These are phyloP conservation scores for Mesoligia furuncula DNA, from an alignment of 2,888 invertebrate genomes.

Conservation along the genomic window DNA sequence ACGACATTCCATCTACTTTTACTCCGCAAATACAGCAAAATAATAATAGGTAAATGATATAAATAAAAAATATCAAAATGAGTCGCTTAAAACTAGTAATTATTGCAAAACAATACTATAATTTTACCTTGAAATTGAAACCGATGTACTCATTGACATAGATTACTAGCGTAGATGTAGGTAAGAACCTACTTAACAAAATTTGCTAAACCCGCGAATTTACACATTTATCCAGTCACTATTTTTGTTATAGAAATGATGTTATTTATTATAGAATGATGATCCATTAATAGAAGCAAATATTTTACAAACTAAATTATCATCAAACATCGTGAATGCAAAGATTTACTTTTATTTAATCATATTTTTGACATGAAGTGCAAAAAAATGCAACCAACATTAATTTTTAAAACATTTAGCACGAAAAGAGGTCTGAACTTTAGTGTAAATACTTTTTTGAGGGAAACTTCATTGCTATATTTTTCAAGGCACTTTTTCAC, in stretches of 20 bases:
- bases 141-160: slow-evolving; percentile 29
- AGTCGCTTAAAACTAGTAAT: slow-evolving; percentile 8
- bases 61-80: not conserved
- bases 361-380: slow-evolving; percentile 41
- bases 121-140: slow-evolving; percentile 48
- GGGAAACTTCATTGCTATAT: not conserved
- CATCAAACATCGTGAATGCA: slow-evolving; percentile 29
- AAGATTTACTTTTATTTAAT: slow-evolving; percentile 41
- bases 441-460: slow-evolving; percentile 27
- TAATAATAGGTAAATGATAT: not conserved
- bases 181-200: slow-evolving; percentile 19
- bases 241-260: not conserved
- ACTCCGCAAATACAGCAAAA: not conserved
- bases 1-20: not conserved
- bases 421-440: slow-evolving; percentile 31
- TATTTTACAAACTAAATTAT: slow-evolving; percentile 36
- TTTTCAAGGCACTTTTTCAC: not conserved
- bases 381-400: slow-evolving; percentile 32
- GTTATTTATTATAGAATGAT: no score
- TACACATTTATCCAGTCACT: slow-evolving; percentile 35
- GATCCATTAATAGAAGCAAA: slow-evolving; percentile 36
- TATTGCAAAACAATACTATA: slow-evolving; percentile 28
- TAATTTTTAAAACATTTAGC: slow-evolving; percentile 10
- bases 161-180: no score
- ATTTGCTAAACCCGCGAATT: slow-evolving; percentile 27